Evolutionary conservation across 2,113 vertebrate genomes (phyloP).

Genomic region (Eptatretus burgeri): DNA sequence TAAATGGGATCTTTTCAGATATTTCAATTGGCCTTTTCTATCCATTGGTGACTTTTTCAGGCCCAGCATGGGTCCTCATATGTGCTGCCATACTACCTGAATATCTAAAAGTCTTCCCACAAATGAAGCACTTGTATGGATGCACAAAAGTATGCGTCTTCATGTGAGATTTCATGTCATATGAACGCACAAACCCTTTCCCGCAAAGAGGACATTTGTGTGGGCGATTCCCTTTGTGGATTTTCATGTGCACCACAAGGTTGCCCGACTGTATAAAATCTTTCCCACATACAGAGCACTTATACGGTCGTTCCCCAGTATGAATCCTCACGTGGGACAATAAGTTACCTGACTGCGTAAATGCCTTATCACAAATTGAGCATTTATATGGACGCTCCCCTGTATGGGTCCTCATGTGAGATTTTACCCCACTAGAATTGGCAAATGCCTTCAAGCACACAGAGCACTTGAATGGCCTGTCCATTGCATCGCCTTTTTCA

Average conservation of each 20-base stretch:
- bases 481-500: background rate
- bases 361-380: slow-evolving; percentile 1
- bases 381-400: slow-evolving; percentile 7
- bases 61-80: background rate
- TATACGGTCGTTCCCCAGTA: slow-evolving; percentile 7
- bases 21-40: too few relatives aligned
- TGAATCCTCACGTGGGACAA: slow-evolving; percentile 2
- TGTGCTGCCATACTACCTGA: background rate
- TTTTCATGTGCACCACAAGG: background rate
- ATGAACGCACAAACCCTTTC: background rate
- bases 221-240: slow-evolving; percentile 6
- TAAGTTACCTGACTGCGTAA: slow-evolving; percentile 3
- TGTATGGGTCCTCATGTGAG: slow-evolving; percentile 4
- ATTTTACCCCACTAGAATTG: background rate
- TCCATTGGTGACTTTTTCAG: too few relatives aligned
- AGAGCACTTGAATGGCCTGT: slow-evolving; percentile 7
- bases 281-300: slow-evolving; percentile 4
- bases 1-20: too few relatives aligned
- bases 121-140: slow-evolving; percentile 4
- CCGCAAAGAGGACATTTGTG: background rate
- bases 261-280: background rate
- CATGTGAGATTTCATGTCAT: background rate
- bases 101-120: slow-evolving; percentile 4
- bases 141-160: slow-evolving; percentile 3
- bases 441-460: background rate